These are phyloP conservation scores for Chrosomus eos DNA, from an alignment of 2,797 vertebrate species.

Conservation along the genomic window DNA sequence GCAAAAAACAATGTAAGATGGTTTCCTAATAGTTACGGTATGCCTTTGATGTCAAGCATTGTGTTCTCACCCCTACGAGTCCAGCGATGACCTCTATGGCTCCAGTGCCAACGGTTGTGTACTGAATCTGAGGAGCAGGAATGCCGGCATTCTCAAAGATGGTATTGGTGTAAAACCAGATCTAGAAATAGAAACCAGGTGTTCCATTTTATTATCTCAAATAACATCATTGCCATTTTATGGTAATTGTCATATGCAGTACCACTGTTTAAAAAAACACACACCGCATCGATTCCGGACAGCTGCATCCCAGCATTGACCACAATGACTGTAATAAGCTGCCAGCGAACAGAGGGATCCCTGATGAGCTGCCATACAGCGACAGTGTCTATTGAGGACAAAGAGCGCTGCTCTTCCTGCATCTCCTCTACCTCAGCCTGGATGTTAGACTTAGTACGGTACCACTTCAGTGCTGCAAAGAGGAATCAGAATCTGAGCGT, in stretches of 20 bases:
- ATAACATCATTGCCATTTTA: background rate
- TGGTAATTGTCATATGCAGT: background rate
- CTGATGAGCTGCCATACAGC: conserved; percentile 79
- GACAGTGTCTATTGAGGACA: conserved; percentile 77
- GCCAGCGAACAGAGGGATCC: conserved; percentile 83
- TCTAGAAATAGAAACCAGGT: conserved; percentile 73
- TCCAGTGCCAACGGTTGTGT: conserved; percentile 88
- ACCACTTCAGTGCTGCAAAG: conserved; percentile 79
- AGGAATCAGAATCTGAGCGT: background rate
- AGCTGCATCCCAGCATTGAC: conserved; percentile 91
- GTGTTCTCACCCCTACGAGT: conserved; percentile 83
- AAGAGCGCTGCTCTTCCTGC: conserved; percentile 83
- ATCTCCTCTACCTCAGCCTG: conserved; percentile 87
- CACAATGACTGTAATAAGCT: conserved; percentile 84
- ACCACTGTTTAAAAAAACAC: background rate
- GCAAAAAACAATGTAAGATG: background rate
- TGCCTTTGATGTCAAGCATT: background rate
- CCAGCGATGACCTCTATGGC: conserved; percentile 86
- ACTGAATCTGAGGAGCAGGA: conserved; percentile 80
- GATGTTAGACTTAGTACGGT: conserved; percentile 77
- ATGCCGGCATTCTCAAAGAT: conserved; percentile 88
- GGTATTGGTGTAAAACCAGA: conserved; percentile 93
- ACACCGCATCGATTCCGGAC: conserved; percentile 90
- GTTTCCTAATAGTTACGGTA: background rate
- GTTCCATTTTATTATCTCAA: background rate